Base-by-base conservation (phyloP, 2,113 vertebrate species). In the Periophthalmodon schlosseri region DNA sequence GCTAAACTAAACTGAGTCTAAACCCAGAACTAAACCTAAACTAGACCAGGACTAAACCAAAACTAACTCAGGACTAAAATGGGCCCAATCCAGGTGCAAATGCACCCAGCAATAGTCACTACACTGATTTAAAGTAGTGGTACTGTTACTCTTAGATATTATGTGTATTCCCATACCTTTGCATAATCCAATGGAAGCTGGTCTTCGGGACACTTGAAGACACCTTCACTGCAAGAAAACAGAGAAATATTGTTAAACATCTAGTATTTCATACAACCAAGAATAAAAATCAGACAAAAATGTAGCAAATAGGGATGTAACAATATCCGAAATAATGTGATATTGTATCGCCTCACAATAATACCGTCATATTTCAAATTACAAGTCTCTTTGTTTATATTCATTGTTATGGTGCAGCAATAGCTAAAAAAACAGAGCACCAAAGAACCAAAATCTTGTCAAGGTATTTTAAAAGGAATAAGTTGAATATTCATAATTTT, bases 131-230 rank as follows among this genome's bases (percentile, higher is more conserved):
- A 2, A 49, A 49, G 1, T 49, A 49, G 11, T 49, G 3, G 15
- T 4, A 3, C 15, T 49, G 13, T 49, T 15, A 14, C 47, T 49
- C 16, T 15, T 16, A 16, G 2, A 1, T 47, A 3, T 49, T 49
- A 50, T 73, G 70, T 34, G 63, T 49, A 68, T 61, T 14, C 24
- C 50, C 77, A 81, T 94, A 97, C 96, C 96, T 97, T 97, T 88
- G 96, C 96, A 20, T 97, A 97, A 88, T 97, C 96, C 77, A 97
- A 91, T 0, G 96, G 96, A 63, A 97, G 94, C 84, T 97, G 96
- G 64, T 97, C 96, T 89, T 97, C 96, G 0, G 96, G 96, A 80
- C 96, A 97, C 86, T 97, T 97, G 91, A 97, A 97, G 69, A 97
- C 95, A 0, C 96, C 96, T 91, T 97, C 96, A 13, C 96, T 97